Base-by-base conservation (phyloP, 2,113 vertebrate genomes). In the Proterorhinus semilunaris region DNA sequence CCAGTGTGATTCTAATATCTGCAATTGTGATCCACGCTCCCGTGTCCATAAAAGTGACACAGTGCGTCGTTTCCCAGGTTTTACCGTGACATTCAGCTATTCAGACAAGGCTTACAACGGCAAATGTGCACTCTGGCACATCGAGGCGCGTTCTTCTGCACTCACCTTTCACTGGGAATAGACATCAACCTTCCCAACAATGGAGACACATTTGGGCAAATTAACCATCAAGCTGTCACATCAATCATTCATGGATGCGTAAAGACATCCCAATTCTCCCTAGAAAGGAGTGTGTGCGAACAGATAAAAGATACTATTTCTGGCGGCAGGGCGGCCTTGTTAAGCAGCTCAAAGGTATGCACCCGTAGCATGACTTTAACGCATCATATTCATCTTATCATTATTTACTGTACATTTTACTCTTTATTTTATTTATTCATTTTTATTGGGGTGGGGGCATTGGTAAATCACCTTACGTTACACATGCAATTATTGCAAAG, bases 191-290 rank as follows among this genome's bases (percentile, higher is more conserved):
- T 65, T 69, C 44, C 64, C 42, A 58, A 88, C 80, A 82, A 66
- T 65, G 50, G 80, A 85, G 78, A 69, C 83, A 71, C 76, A 75
- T 87, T 84, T 86, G 55, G 72, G 54, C 59, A 74, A 78, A 78
- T 85, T 71, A 82, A 78, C 61, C 74, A 87, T 84, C 78, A 82
- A 83, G 76, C 65, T 64, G 71, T 66, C 44, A 66, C n/a, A 82
- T 88, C 75, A 90, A 90, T 87, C 71, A 83, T 90, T 91, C 74
- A 90, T 62, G 52, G 74, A 58, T 46, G 52, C 52, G 72, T 71
- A 63, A 75, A 84, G 76, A 80, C 59, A 27, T 65, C 66, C 68
- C 52, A 65, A 27, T 73, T 78, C 53, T 70, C 43, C 58, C 45
- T 68, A 62, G 49, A 72, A 70, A 74, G 10, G 36, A 72, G 69